A percentile compares a stretch with the other conserved stretches of the same genome.
phyloP scores from a whole-genome alignment of 2,797 vertebrate species.

The Ctenopoma multispine region DNA sequence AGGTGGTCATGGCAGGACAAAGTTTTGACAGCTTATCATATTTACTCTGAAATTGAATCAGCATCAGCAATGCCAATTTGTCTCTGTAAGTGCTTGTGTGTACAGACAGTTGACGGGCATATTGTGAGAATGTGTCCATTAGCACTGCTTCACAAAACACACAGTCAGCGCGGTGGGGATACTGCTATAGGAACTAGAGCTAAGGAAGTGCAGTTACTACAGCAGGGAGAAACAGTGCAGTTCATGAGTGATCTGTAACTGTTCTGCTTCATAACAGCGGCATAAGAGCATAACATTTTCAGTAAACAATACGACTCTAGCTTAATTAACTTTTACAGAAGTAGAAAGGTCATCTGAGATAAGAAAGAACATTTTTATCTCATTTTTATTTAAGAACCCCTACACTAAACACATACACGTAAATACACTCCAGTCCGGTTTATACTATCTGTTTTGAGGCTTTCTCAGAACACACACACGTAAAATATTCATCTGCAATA shows the following conservation, averaged over 20 bases:
- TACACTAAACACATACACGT: slow-evolving; percentile 20
- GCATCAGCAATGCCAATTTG: slow-evolving; percentile 50
- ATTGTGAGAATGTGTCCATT: slow-evolving; percentile 63
- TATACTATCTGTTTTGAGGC: slow-evolving; percentile 31
- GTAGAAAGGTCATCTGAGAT: slow-evolving; percentile 11
- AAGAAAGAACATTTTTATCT: background rate
- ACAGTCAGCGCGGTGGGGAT: slow-evolving; percentile 57
- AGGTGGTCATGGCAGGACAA: slow-evolving; percentile 18
- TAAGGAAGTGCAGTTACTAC: slow-evolving; percentile 65
- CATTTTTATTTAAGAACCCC: slow-evolving; percentile 14
- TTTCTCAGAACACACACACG: slow-evolving; percentile 33
- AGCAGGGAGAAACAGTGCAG: slow-evolving; percentile 46
- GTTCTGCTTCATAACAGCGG: slow-evolving; percentile 38
- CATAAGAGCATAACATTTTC: slow-evolving; percentile 29
- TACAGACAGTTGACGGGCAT: slow-evolving; percentile 52
- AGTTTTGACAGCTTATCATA: slow-evolving; percentile 56
- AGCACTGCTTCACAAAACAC: slow-evolving; percentile 66
- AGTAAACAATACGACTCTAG: slow-evolving; percentile 51
- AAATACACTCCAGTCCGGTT: slow-evolving; percentile 1
- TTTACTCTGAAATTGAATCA: slow-evolving; percentile 37
- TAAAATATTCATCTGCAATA: slow-evolving; percentile 50
- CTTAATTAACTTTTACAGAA: slow-evolving; percentile 34
- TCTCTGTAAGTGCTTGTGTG: slow-evolving; percentile 52
- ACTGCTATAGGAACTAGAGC: slow-evolving; percentile 65
- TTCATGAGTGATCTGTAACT: slow-evolving; percentile 55